These are phyloP conservation scores for Chrysodeixis includens DNA, from an alignment of 2,888 invertebrate genomes.

Conservation along the genomic window DNA sequence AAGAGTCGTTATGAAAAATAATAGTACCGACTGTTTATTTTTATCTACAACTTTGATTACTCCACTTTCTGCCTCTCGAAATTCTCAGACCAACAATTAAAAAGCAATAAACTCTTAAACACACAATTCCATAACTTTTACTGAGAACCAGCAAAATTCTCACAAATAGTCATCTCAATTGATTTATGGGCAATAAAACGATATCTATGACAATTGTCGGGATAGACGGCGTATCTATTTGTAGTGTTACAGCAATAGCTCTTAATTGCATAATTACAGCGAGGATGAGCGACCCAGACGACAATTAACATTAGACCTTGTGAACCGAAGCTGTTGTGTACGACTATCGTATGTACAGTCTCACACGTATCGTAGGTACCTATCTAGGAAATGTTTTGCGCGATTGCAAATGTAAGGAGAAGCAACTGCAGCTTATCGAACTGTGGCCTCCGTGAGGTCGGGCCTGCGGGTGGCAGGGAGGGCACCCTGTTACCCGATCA, in stretches of 20 bases:
- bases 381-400: too few species aligned
- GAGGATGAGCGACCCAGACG: conserved; percentile 47
- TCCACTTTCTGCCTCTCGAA: not conserved
- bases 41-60: too few species aligned
- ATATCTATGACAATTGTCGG: conserved; percentile 32
- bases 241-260: conserved; percentile 52
- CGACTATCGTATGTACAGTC: not conserved
- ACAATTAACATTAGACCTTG: conserved; percentile 57
- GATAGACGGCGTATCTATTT: conserved; percentile 49
- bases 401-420: too few species aligned
- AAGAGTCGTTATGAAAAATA: too few species aligned
- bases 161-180: conserved; percentile 38
- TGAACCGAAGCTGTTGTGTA: not conserved
- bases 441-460: too few species aligned
- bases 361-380: too few species aligned
- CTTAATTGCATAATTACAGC: conserved; percentile 61
- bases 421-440: too few species aligned
- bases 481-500: too few species aligned
- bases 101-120: not conserved
- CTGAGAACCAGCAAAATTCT: conserved; percentile 25
- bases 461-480: too few species aligned
- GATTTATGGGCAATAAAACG: conserved; percentile 35
- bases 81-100: not conserved
- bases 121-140: not conserved
- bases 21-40: too few species aligned